Evolutionary conservation across 2,888 invertebrate genomes (phyloP), one percentile per base, ranked within the genome.

Genomic region (Rhamphomyia laevipes): DNA sequence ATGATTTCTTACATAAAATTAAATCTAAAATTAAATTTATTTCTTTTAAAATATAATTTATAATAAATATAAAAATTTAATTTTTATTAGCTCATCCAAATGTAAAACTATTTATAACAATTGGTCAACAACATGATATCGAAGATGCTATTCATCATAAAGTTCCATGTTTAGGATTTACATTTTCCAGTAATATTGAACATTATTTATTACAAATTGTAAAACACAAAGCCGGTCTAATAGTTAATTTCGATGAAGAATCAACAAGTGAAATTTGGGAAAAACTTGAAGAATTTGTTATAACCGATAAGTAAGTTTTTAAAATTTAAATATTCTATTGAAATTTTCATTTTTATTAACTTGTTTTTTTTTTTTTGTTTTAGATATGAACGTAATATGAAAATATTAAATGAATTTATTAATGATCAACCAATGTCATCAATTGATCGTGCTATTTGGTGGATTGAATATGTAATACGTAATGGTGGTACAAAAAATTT

Each of bases 81-180:
- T 16, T 47, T 30, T 21, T 51, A 52, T 9, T 47, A 59, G 58
- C 56, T 23, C 56, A 59, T 55, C 44, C 52, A 43, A 59, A 53
- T 43, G 54, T 56, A 6, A 52, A 54, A 41, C 49, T 60, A 31
- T 59, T 59, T 45, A 57, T 60, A 18, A 58, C 60, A 51, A 55
- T 51, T 27, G 60, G 60, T 23, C 58, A 58, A 31, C 60, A 60
- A 49, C 49, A 57, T 4, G 59, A 59, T 46, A 55, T 59, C 7
- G 59, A 60, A 51, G 60, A 60, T 53, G 58, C 60, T 43, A 57
- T 60, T 47, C 59, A 60, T 51, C 56, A 59, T 48, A 47, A 51
- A 35, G 57, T 59, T n/a, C 60, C 60, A 13, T 54, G 59, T 35
- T 46, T 59, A 16, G 60, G 60, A 18, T 54, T 60, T n/a, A 54